Conservation (phyloP, 1,140 invertebrate species). For the Homarus americanus region DNA sequence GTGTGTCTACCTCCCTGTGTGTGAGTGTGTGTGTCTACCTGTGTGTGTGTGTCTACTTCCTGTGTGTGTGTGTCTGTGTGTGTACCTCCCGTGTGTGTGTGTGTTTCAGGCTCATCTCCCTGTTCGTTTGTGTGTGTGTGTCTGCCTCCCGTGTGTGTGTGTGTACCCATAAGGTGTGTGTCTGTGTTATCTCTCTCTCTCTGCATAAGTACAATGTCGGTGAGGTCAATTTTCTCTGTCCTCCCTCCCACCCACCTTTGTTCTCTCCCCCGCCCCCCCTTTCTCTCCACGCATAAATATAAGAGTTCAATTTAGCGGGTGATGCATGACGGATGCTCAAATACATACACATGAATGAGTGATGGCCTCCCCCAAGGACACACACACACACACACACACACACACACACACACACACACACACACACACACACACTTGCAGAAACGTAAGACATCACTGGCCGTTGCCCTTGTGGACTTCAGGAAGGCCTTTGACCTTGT, state of each 20-base stretch:
- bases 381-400: too few relatives aligned
- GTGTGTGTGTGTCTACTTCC: too few relatives aligned
- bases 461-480: too few relatives aligned
- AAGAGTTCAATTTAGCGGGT: constrained; percentile 47
- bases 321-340: constrained; percentile 39
- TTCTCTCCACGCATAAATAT: constrained; percentile 17
- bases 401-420: too few relatives aligned
- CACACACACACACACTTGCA: too few relatives aligned
- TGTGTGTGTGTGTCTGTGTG: too few relatives aligned
- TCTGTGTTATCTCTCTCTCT: not conserved
- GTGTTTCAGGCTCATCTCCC: constrained; percentile 16
- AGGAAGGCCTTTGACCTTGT: too few relatives aligned
- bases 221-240: not conserved
- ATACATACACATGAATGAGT: constrained; percentile 45
- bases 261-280: constrained; percentile 31
- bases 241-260: constrained; percentile 29
- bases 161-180: not conserved
- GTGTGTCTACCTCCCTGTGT: too few relatives aligned
- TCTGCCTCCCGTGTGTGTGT: constrained; percentile 8
- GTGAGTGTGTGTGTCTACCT: too few relatives aligned
- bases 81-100: too few relatives aligned
- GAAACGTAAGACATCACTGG: too few relatives aligned
- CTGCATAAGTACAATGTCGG: not conserved
- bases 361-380: not conserved
- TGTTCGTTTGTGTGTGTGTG: not conserved